Conservation (phyloP, 2,797 vertebrate genomes). For the Salarias fasciatus region DNA sequence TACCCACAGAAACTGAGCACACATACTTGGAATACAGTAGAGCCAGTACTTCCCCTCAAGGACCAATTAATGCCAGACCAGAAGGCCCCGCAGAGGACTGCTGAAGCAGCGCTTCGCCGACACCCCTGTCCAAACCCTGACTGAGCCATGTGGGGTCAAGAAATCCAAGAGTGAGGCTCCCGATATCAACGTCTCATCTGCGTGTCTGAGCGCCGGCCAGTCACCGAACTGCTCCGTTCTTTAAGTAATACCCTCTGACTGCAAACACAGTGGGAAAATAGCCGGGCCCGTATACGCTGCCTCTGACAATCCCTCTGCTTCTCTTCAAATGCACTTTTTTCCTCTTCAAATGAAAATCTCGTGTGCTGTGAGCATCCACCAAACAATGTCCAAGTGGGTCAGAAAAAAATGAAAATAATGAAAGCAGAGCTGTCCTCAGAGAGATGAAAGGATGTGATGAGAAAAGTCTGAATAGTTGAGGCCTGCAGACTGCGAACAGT, state of each 20-base stretch:
- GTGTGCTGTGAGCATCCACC: constrained; percentile 35
- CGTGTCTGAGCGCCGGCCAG: constrained; percentile 27
- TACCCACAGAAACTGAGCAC: constrained; percentile 54
- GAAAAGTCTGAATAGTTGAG: constrained; percentile 60
- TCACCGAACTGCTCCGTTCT: constrained; percentile 27
- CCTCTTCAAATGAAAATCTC: constrained; percentile 60
- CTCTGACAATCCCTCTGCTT: constrained; percentile 59
- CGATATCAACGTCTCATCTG: no score
- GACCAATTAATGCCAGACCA: constrained; percentile 75
- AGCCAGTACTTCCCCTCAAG: constrained; percentile 60
- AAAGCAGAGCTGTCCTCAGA: constrained; percentile 62
- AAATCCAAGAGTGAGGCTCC: no score
- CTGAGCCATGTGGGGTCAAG: constrained; percentile 3
- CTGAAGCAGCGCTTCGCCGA: constrained; percentile 69
- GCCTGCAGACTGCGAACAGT: constrained; percentile 41
- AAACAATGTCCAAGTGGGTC: constrained; percentile 70
- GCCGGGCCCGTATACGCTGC: constrained; percentile 25
- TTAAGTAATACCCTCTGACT: constrained; percentile 57
- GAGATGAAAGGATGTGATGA: constrained; percentile 67
- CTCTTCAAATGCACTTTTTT: constrained; percentile 59
- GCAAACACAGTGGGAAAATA: constrained; percentile 48
- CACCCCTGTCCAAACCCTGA: constrained; percentile 10
- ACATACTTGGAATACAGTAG: constrained; percentile 62
- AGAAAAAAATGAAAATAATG: constrained; percentile 64
- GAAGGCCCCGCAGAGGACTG: constrained; percentile 64